Evolutionary conservation across 2,888 invertebrate genomes (phyloP).

Genomic region (Plebejus melissa): DNA sequence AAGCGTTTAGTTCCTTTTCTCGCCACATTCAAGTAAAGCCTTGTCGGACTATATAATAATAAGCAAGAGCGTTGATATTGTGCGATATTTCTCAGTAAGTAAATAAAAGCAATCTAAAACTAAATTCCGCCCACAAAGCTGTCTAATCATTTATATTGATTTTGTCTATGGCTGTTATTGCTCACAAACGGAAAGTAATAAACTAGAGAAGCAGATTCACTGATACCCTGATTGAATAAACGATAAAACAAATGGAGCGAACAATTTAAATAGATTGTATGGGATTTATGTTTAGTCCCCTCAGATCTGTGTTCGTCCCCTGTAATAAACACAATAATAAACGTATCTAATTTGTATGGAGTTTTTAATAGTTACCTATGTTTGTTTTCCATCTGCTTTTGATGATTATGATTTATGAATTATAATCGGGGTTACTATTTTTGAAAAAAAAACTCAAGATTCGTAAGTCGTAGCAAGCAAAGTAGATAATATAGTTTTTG

Average conservation of each 20-base stretch:
- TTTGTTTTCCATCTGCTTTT: neutral
- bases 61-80: neutral
- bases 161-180: neutral
- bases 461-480: no score
- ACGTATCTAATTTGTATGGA: conserved; percentile 1
- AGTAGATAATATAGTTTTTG: no score
- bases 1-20: no score
- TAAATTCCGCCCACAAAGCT: neutral
- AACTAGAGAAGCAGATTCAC: conserved; percentile 50
- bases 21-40: no score
- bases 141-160: conserved; percentile 2
- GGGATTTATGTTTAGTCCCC: conserved; percentile 62
- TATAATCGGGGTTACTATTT: neutral
- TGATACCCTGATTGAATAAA: conserved; percentile 62
- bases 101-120: neutral
- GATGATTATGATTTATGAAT: neutral
- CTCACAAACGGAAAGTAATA: conserved; percentile 16
- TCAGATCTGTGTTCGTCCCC: conserved; percentile 16
- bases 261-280: conserved; percentile 75
- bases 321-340: conserved; percentile 7
- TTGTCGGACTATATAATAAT: no score
- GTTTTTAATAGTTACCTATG: neutral
- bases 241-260: conserved; percentile 73
- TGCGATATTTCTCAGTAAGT: neutral
- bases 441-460: neutral